A percentile compares a stretch with the other conserved stretches of the same genome.
phyloP scores from a whole-genome alignment of 2,113 vertebrate species.

The sheep (Ovis aries) region ARS-UI_Ramb_v3.0 NC_056056.1:45589501-45590000 shows the following conservation, averaged over 20 bases:
- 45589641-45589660: not conserved
- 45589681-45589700: not conserved
- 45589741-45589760: not conserved
- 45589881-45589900: not conserved
- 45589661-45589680: slow-evolving; percentile 24
- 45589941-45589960: slow-evolving; percentile 7
- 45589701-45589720: slow-evolving; percentile 25
- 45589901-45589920: not conserved
- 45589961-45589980: not conserved
- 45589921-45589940: not conserved
- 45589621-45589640: not conserved
- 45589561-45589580: not conserved
- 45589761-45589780: not conserved
- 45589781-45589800: not conserved
- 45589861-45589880: not conserved
- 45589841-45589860: not conserved
- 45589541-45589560: not conserved
- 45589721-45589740: slow-evolving; percentile 47
- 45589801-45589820: not conserved
- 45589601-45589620: not conserved
- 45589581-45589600: not conserved
- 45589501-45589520: slow-evolving; percentile 19
- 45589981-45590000: not conserved
- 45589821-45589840: not conserved
- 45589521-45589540: not conserved